These are phyloP conservation scores for Apis dorsata DNA, from an alignment of 1,140 invertebrate species.

Conservation along the genomic window DNA sequence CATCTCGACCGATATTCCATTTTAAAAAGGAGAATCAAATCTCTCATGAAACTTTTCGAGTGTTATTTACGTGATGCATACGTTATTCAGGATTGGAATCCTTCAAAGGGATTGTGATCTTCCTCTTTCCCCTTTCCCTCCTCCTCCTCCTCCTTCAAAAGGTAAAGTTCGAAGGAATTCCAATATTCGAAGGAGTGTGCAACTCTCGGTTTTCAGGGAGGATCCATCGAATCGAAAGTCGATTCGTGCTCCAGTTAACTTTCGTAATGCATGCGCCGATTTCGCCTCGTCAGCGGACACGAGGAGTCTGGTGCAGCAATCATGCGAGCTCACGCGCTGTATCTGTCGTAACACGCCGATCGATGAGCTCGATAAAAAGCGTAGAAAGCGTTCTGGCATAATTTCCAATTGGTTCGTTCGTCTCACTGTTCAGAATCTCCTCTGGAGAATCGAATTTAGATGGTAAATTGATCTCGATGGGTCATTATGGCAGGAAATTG, in stretches of 20 bases:
- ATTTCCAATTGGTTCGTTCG: background rate
- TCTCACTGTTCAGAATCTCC: too few species aligned
- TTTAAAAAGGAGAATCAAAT: background rate
- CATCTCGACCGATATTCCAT: background rate
- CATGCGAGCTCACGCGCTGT: constrained; percentile 14
- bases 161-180: background rate
- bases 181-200: background rate
- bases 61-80: constrained; percentile 10
- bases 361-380: constrained; percentile 35
- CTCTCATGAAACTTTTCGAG: background rate
- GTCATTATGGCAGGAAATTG: background rate
- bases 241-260: constrained; percentile 68
- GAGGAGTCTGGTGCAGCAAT: constrained; percentile 38
- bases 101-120: constrained; percentile 1
- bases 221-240: constrained; percentile 64
- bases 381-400: constrained; percentile 19
- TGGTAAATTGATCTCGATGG: background rate
- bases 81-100: background rate
- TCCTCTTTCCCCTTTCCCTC: background rate
- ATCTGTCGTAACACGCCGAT: constrained; percentile 46
- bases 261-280: constrained; percentile 63
- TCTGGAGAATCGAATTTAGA: background rate
- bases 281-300: constrained; percentile 49
- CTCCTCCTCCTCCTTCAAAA: background rate
- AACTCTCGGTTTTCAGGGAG: constrained; percentile 46